Conservation (phyloP, 1,140 invertebrate species). For the Andrena cerasifolii region DNA sequence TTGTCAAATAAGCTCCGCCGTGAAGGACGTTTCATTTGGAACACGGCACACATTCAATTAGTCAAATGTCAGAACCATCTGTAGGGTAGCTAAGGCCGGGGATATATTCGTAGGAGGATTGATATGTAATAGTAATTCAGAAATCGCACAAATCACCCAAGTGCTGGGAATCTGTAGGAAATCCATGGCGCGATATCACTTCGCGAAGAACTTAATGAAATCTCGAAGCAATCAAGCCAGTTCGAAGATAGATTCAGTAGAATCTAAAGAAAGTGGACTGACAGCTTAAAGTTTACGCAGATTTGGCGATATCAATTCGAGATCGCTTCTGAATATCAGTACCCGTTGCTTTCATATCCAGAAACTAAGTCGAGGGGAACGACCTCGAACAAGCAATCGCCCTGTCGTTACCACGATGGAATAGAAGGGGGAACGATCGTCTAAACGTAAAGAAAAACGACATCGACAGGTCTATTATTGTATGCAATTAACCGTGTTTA, state of each 20-base stretch:
- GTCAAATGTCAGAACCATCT: constrained; percentile 39
- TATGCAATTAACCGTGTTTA: constrained; percentile 53
- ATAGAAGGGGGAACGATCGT: background rate
- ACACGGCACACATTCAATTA: constrained; percentile 38
- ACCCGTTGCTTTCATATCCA: too few relatives aligned
- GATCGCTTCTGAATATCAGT: too few relatives aligned
- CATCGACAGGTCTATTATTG: constrained; percentile 39
- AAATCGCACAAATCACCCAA: background rate
- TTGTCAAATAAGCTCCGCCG: background rate
- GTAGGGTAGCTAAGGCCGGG: background rate
- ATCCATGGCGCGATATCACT: too few relatives aligned
- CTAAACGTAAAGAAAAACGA: background rate
- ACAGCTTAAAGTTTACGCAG: too few relatives aligned
- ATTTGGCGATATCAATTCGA: too few relatives aligned
- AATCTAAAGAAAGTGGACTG: too few relatives aligned
- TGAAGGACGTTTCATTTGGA: constrained; percentile 28
- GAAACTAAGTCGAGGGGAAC: too few relatives aligned
- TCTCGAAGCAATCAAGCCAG: too few relatives aligned
- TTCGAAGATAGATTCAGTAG: too few relatives aligned
- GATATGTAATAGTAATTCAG: background rate
- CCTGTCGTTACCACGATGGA: background rate
- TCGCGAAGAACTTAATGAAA: too few relatives aligned
- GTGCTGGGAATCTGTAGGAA: too few relatives aligned
- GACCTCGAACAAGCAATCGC: too few relatives aligned
- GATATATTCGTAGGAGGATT: constrained; percentile 12